Base-by-base conservation (phyloP, 1,140 invertebrate genomes). In the Calephelis nemesis region DNA sequence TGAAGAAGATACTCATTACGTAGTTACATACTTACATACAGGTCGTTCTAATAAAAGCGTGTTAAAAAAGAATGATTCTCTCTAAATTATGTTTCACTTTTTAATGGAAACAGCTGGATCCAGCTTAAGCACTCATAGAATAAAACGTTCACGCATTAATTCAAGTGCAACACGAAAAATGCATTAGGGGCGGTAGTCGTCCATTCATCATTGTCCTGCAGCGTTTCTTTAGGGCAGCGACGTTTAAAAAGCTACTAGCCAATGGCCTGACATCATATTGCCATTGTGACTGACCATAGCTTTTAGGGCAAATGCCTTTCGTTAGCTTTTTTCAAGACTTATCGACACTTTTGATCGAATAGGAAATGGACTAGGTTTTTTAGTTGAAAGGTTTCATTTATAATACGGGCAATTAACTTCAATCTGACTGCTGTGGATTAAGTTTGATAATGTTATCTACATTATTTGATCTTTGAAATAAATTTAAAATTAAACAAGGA, bases 81-180 rank as follows among this genome's bases (percentile, higher is more conserved):
- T 30, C 30, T 30, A 30, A 30, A 30, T 30, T 30, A 19, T 30
- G 30, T 30, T 30, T 30, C 30, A 30, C 2, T 30, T 30, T 19
- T 30, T 30, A 30, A 30, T 30, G 4, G 3, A 30, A 54, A 54
- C 52, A 5, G 15, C 54, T 58, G 30, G 50, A 66, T 66, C 67
- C 73, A 52, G 65, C 58, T 67, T 52, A 60, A 73, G 52, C 48
- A 47, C 52, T 42, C n/a, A 63, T 67, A 63, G 74, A 81, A 74
- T 82, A 79, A 76, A 83, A 73, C 72, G 74, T 73, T 80, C 79
- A 76, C 78, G 82, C 81, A 88, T 90, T 88, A 88, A 90, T 87
- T 88, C 86, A 87, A 90, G 86, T 90, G 88, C 88, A 90, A 88
- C 88, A 90, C 86, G 88, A 87, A 90, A 90, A 88, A 90, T 90